Evolutionary conservation across 1,140 invertebrate genomes (phyloP), one percentile per base, ranked within the genome.

Genomic region (Drosophila yakuba): DNA sequence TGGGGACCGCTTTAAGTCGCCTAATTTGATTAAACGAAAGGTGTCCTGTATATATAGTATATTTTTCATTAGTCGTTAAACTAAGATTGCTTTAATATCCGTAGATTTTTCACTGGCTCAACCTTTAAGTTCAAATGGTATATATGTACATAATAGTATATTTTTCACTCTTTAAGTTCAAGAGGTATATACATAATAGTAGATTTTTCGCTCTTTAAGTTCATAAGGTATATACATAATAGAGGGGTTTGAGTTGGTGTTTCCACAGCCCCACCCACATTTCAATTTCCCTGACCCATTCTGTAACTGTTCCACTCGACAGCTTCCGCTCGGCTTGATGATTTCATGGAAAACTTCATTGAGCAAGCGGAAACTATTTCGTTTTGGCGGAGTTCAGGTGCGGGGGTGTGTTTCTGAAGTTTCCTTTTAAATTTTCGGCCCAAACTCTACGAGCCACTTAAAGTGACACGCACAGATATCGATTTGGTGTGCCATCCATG

Each of bases 301-400:
- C 71, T 84, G 75, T 51, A 82, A 88, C 82, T 88, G 80, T 88
- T 88, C 83, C 83, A 80, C 76, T 89, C 79, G 79, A 83, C 84
- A 88, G 84, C 79, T 89, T 88, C 84, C 83, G 83, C 80, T 88
- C 67, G 84, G 80, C 83, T 88, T 88, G 83, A 88, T 88, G 83
- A 88, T 88, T 88, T 88, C 84, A 83, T 88, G 79, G 76, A 88
- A 88, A 88, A 88, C 83, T 88, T 88, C 84, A 89, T 88, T 88
- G 83, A 80, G 75, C 84, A 83, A 88, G 83, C 83, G 83, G 83
- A 88, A 88, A 88, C 83, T 89, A 88, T 88, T 88, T 88, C 84
- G 82, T 89, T 88, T 88, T 74, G 71, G 62, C 32, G 74, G 73
- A 68, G 43, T 32, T 25, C 68, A 44, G 67, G 60, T 20, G 57